Percentiles rank a stretch among this genome's conserved stretches.
These are phyloP conservation scores for Phrynocephalus guinanensis DNA, from an alignment of 2,797 vertebrate genomes.

Conservation along the genomic window DNA sequence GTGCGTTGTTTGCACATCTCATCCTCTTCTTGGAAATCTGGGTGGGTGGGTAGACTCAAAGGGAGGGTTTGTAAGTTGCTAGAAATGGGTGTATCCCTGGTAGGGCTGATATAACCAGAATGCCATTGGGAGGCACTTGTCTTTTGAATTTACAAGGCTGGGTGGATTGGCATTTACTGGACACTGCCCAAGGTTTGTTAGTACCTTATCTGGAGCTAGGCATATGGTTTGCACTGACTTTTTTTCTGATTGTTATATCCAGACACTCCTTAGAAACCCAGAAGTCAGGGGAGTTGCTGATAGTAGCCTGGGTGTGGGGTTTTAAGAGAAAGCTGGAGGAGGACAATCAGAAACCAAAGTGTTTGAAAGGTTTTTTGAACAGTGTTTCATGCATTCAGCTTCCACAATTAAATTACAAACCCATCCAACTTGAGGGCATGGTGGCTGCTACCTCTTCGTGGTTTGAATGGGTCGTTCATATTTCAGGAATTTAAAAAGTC, in stretches of 20 bases:
- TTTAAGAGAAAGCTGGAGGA: slow-evolving; percentile 22
- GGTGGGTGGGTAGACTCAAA: neutral
- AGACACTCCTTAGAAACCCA: slow-evolving; percentile 74
- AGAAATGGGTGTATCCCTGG: neutral
- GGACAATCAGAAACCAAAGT: slow-evolving; percentile 28
- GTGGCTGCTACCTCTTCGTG: neutral
- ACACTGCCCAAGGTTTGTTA: slow-evolving; percentile 70
- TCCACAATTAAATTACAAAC: slow-evolving; percentile 44
- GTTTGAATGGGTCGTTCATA: neutral
- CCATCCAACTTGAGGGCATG: neutral
- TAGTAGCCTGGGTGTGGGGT: slow-evolving; percentile 64
- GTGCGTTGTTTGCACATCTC: neutral
- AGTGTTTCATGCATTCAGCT: slow-evolving; percentile 7
- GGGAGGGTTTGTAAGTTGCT: neutral
- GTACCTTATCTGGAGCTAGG: slow-evolving; percentile 73
- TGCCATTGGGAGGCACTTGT: slow-evolving; percentile 66
- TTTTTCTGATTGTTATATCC: slow-evolving; percentile 67
- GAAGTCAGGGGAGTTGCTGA: slow-evolving; percentile 66
- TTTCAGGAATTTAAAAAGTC: neutral
- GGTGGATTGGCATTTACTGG: slow-evolving; percentile 67
- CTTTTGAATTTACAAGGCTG: slow-evolving; percentile 49
- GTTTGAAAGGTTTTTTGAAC: slow-evolving; percentile 49
- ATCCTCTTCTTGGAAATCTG: neutral
- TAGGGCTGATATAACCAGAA: slow-evolving; percentile 43
- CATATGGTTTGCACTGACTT: slow-evolving; percentile 58